These are phyloP conservation scores for Drosophila sp. DNA, from an alignment of 1,140 invertebrate genomes.

Conservation along the genomic window DNA sequence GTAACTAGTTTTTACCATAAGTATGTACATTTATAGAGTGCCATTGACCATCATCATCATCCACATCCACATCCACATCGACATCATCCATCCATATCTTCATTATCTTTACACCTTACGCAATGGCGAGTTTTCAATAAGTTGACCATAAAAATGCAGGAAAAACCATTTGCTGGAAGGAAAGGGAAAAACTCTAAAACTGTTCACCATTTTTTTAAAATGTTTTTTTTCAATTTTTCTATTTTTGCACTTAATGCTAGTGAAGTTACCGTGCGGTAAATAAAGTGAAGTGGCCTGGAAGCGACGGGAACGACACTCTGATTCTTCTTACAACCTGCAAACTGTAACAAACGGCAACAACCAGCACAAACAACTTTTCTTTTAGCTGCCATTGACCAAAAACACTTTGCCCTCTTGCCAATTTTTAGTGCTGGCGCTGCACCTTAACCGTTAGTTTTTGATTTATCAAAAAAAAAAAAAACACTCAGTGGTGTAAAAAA, in stretches of 20 bases:
- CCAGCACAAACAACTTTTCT: slow-evolving; percentile 30
- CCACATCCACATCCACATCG: slow-evolving; percentile 18
- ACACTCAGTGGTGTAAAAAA: not conserved
- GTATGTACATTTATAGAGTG: not conserved
- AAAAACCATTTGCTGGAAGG: slow-evolving; percentile 6
- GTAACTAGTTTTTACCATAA: slow-evolving; percentile 8
- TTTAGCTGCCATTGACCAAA: slow-evolving; percentile 40
- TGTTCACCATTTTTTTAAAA: slow-evolving; percentile 20
- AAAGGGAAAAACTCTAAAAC: slow-evolving; percentile 30
- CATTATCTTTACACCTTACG: slow-evolving; percentile 40
- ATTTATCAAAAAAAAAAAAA: slow-evolving; percentile 1
- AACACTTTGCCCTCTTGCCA: slow-evolving; percentile 57
- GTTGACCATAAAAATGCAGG: slow-evolving; percentile 61
- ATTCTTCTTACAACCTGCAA: slow-evolving; percentile 23
- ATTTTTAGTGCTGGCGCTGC: slow-evolving; percentile 13
- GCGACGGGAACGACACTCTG: slow-evolving; percentile 35
- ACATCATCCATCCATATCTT: slow-evolving; percentile 11
- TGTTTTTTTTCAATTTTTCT: too few species aligned
- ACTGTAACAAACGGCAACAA: slow-evolving; percentile 24
- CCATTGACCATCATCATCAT: slow-evolving; percentile 43
- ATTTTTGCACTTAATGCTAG: slow-evolving; percentile 60
- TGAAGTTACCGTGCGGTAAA: slow-evolving; percentile 51
- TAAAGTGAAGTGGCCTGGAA: slow-evolving; percentile 78
- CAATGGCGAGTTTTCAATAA: slow-evolving; percentile 70
- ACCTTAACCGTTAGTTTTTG: not conserved